Evolutionary conservation across 2,888 invertebrate genomes (phyloP).

Genomic region (Cephus pulcher): DNA sequence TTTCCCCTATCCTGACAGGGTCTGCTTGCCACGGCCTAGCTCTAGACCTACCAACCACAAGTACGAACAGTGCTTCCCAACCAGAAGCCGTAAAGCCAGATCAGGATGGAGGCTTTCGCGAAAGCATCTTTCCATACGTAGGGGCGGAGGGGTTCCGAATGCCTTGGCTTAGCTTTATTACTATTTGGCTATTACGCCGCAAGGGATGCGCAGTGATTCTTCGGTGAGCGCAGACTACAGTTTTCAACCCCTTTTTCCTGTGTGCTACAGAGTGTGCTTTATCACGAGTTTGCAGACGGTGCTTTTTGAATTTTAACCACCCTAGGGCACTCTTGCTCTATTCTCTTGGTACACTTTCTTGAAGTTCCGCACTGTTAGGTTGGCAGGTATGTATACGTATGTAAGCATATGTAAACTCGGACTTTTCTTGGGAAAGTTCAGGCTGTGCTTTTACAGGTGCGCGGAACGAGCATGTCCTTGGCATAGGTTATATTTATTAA

Average conservation of each 20-base stretch:
- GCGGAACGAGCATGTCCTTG: no score
- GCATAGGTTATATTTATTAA: no score
- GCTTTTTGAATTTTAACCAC: neutral
- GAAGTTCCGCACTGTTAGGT: neutral
- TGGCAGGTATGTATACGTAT: neutral
- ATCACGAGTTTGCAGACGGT: neutral
- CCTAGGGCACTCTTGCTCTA: neutral
- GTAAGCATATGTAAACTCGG: no score
- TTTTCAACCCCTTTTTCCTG: neutral
- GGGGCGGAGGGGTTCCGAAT: neutral
- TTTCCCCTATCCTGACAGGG: constrained; percentile 26
- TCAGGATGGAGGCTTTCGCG: neutral
- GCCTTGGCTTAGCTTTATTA: neutral
- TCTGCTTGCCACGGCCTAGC: constrained; percentile 2
- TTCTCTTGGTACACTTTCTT: neutral
- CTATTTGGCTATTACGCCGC: neutral
- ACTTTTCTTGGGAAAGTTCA: no score
- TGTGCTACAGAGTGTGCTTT: neutral
- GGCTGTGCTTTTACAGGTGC: no score
- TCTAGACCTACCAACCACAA: constrained; percentile 4
- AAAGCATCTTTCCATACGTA: neutral
- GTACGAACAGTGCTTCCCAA: constrained; percentile 4
- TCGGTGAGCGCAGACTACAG: neutral
- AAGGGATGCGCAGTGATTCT: neutral
- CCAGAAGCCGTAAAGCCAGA: neutral